Base-by-base conservation (phyloP, 64 coral and sea anemone genomes). In the Trachythela sp. region DNA sequence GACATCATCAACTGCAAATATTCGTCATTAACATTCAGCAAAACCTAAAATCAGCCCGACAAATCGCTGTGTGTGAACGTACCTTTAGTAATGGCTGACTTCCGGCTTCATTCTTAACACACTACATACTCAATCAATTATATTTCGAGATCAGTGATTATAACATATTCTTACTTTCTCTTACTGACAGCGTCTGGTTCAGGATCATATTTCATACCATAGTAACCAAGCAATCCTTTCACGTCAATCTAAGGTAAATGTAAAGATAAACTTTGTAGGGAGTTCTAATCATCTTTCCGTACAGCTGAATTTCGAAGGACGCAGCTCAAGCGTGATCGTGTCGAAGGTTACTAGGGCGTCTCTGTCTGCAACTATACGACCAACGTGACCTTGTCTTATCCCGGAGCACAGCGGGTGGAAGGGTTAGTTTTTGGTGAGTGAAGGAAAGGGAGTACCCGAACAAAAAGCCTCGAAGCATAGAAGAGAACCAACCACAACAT, bases 181-280 rank as follows among this genome's bases (percentile, higher is more conserved):
- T 91, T 94, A 9, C 45, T 56, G 1, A 83, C 42, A 22, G 93
- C 93, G 17, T 94, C 86, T 4, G 89, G 86, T 68, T 89, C 86
- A 2, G 80, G n/a, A 42, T 94, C 93, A 1, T 85, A 38, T 48
- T 94, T 94, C 89, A 94, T 94, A 31, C 89, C 93, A 80, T 91
- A 94, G 33, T 91, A 94, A 58, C 86, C 54, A 8, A 89, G 64
- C 68, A 94, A 59, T 2, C 85, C 93, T 48, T 59, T 86, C 15
- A 33, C 85, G 43, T 91, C 93, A 40, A 94, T 94, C 93, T 94
- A 49, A 48, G 2, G 35, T 48, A 70, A 29, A 84, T 4, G 39
- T 20, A 72, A 91, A 45, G 29, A 48, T 35, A 76, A 33, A 5
- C 48, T n/a, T n/a, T n/a, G n/a, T n/a, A n/a, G n/a, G n/a, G n/a